A percentile compares a stretch with the other conserved stretches of the same genome.
These are phyloP conservation scores for Platycercus adscitus DNA, from an alignment of 2,113 vertebrate genomes.

Conservation along the genomic window DNA sequence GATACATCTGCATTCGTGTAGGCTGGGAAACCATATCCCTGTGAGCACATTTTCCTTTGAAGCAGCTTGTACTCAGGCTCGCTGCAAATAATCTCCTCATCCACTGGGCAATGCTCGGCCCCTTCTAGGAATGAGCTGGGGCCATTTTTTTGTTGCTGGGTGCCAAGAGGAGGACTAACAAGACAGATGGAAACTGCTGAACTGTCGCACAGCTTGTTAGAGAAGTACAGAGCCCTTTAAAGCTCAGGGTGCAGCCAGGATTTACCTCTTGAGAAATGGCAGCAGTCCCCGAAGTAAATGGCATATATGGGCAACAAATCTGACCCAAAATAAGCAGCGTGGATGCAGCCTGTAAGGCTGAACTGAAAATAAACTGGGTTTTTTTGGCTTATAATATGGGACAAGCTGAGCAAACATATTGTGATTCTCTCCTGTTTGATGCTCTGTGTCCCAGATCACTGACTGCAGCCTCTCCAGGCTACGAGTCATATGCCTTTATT, in stretches of 20 bases:
- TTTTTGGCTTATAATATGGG: background rate
- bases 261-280: conserved; percentile 4
- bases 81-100: background rate
- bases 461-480: background rate
- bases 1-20: background rate
- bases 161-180: background rate
- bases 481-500: background rate
- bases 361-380: background rate
- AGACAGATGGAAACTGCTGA: conserved; percentile 12
- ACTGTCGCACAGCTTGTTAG: background rate
- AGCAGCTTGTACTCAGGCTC: background rate
- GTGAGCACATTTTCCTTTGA: background rate
- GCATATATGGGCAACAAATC: background rate
- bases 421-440: background rate
- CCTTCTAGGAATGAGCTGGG: conserved; percentile 5
- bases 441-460: background rate
- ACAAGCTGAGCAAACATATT: background rate
- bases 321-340: background rate
- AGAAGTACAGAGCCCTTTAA: background rate
- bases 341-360: background rate
- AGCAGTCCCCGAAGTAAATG: background rate
- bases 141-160: background rate
- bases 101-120: background rate
- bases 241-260: background rate
- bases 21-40: background rate